Conservation (phyloP, 2,797 vertebrate genomes). For the Myripristis jacobus region DNA sequence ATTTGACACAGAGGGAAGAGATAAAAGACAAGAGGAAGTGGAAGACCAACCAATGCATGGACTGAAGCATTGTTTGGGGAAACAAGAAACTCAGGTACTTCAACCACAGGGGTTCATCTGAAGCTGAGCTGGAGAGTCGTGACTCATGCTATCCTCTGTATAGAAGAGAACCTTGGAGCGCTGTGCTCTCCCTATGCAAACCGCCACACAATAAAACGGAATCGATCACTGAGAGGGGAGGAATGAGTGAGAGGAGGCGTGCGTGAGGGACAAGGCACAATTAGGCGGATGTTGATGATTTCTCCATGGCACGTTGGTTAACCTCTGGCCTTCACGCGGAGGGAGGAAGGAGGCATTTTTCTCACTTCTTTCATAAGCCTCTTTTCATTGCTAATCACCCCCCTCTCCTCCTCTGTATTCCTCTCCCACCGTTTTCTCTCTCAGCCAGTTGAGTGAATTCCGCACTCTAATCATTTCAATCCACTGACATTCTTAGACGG, state of each 20-base stretch:
- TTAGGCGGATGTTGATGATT: slow-evolving; percentile 8
- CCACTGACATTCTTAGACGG: slow-evolving; percentile 7
- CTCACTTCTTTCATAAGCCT: slow-evolving; percentile 7
- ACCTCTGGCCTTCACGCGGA: too few relatives aligned
- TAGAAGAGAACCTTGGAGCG: slow-evolving; percentile 26
- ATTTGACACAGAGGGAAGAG: slow-evolving; percentile 9
- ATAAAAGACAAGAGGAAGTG: neutral
- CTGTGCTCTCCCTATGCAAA: slow-evolving; percentile 13
- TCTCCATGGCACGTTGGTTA: too few relatives aligned
- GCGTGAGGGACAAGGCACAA: neutral
- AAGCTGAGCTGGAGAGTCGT: slow-evolving; percentile 20
- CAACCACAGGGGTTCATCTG: too few relatives aligned
- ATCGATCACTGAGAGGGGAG: slow-evolving; percentile 18
- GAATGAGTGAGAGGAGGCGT: slow-evolving; percentile 21
- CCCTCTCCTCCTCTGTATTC: neutral
- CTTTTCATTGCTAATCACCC: slow-evolving; percentile 19
- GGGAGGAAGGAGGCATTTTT: slow-evolving; percentile 12
- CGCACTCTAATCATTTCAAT: slow-evolving; percentile 10
- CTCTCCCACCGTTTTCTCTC: slow-evolving; percentile 11
- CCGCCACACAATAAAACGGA: slow-evolving; percentile 27
- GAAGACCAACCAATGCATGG: slow-evolving; percentile 1
- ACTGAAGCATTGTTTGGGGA: slow-evolving; percentile 17
- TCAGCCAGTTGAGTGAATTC: slow-evolving; percentile 1
- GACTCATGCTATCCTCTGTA: slow-evolving; percentile 20
- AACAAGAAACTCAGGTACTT: too few relatives aligned